Percentiles rank a stretch among this genome's conserved stretches.
These are phyloP conservation scores for Dunckerocampus dactyliophorus DNA, from an alignment of 2,113 vertebrate genomes.

Conservation along the genomic window DNA sequence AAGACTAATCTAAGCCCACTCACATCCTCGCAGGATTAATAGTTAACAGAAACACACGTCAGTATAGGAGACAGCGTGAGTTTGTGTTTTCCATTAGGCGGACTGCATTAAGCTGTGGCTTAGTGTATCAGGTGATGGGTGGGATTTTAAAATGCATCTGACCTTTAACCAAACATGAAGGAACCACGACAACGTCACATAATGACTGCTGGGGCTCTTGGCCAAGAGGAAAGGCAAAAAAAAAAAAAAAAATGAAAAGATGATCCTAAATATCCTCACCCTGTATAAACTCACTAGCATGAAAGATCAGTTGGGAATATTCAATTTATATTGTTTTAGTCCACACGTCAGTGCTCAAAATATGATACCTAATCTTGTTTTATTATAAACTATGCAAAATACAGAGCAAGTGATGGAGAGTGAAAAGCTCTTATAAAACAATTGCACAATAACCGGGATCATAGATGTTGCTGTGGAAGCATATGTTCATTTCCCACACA, in stretches of 20 bases:
- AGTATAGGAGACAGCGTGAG: conserved; percentile 12
- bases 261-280: neutral
- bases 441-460: neutral
- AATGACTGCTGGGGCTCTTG: conserved; percentile 40
- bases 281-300: neutral
- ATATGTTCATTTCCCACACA: conserved; percentile 46
- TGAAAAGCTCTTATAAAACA: conserved; percentile 10
- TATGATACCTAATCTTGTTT: conserved; percentile 25
- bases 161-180: conserved; percentile 61
- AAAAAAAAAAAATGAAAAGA: conserved; percentile 16
- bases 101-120: conserved; percentile 46
- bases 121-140: conserved; percentile 28
- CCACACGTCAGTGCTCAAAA: neutral
- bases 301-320: neutral
- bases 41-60: conserved; percentile 63
- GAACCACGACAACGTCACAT: conserved; percentile 65
- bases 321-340: neutral
- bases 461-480: neutral
- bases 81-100: conserved; percentile 58
- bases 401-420: neutral
- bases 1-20: conserved; percentile 25
- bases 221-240: conserved; percentile 19
- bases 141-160: conserved; percentile 56
- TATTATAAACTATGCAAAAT: too few relatives aligned
- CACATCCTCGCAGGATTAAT: conserved; percentile 62